Conservation (phyloP, 1,140 invertebrate genomes). For the Pseudobourletiella spinata region DNA sequence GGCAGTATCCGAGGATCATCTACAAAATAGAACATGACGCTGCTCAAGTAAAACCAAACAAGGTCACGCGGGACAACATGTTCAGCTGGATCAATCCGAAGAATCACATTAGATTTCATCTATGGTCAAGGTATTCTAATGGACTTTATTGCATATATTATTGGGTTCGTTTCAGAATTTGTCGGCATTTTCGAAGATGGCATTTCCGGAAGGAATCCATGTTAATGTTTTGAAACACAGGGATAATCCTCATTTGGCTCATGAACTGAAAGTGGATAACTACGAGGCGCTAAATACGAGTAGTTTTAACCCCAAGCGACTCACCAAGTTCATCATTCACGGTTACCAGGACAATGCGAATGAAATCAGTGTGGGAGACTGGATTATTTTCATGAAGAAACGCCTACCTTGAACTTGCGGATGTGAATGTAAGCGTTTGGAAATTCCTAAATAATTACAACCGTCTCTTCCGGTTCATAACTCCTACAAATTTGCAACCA, state of each 20-base stretch:
- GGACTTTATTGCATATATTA: no score
- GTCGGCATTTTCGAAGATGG: neutral
- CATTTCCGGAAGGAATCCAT: neutral
- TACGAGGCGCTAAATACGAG: constrained; percentile 21
- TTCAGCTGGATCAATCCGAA: constrained; percentile 26
- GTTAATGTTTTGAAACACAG: constrained; percentile 9
- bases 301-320: constrained; percentile 21
- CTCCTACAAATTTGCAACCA: no score
- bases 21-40: constrained; percentile 18
- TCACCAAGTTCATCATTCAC: constrained; percentile 33
- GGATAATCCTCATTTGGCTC: constrained; percentile 30
- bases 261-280: constrained; percentile 26
- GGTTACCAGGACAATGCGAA: constrained; percentile 28
- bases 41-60: constrained; percentile 14
- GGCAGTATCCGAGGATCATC: constrained; percentile 9
- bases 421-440: constrained; percentile 24
- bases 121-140: constrained; percentile 30
- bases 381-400: constrained; percentile 17
- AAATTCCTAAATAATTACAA: no score
- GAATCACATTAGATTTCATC: constrained; percentile 19
- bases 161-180: neutral
- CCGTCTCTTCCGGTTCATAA: no score
- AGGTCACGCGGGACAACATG: constrained; percentile 15
- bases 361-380: constrained; percentile 21
- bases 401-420: constrained; percentile 23